Percentiles rank a stretch among this genome's conserved stretches.
Conservation (phyloP, 2,113 vertebrate species). For the Uria aalge region DNA sequence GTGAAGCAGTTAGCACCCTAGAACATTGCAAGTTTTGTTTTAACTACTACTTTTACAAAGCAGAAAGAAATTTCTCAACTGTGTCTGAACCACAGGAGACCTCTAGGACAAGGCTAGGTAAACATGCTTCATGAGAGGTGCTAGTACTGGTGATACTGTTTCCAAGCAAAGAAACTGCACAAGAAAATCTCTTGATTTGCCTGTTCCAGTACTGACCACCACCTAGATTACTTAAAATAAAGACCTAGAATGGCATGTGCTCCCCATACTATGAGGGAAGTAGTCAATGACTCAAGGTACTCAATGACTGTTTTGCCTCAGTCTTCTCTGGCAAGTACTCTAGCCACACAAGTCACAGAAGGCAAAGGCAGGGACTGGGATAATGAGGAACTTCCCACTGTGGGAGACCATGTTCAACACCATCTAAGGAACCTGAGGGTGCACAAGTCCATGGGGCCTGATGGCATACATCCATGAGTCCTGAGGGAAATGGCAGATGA, state of each 20-base stretch:
- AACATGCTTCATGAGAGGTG: neutral
- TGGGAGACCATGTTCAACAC: no score
- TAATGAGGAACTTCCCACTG: no score
- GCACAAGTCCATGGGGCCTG: no score
- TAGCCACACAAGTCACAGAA: no score
- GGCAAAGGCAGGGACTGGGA: no score
- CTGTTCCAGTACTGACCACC: neutral
- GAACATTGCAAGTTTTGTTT: neutral
- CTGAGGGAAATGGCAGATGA: no score
- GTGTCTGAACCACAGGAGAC: neutral
- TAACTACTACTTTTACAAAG: neutral
- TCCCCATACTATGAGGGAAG: neutral
- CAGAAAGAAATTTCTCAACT: neutral
- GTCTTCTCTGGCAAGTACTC: neutral
- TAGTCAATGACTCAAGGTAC: neutral
- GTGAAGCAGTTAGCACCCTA: neutral
- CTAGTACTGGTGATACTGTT: neutral
- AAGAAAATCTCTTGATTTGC: neutral
- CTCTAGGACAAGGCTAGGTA: neutral
- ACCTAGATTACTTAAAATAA: neutral
- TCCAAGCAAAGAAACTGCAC: neutral
- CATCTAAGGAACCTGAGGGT: no score
- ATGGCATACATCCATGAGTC: no score
- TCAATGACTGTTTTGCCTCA: neutral
- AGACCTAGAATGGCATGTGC: rapidly evolving